These are phyloP conservation scores for Neomonachus schauinslandi DNA, from an alignment of 2,113 vertebrate genomes.

Conservation along the genomic window DNA sequence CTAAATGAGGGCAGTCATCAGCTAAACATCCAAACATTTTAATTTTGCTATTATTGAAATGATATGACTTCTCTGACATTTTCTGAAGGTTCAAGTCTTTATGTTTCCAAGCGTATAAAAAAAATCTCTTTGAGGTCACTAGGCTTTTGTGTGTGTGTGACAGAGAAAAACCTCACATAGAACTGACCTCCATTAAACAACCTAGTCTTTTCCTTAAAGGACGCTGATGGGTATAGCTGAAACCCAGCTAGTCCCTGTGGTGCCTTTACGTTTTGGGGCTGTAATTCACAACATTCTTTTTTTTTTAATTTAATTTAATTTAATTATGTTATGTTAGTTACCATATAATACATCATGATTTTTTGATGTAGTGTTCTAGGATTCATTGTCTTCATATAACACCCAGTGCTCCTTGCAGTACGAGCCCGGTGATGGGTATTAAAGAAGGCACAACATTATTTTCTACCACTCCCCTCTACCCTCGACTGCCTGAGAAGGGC, in stretches of 20 bases:
- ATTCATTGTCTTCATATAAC: no score
- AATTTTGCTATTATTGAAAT: background rate
- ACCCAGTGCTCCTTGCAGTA: no score
- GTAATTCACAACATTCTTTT: background rate
- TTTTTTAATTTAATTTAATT: no score
- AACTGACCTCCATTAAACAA: background rate
- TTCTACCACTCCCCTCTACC: background rate
- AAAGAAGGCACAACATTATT: background rate
- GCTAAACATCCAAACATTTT: background rate
- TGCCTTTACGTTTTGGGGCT: background rate
- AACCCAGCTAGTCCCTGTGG: background rate
- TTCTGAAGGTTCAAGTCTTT: background rate
- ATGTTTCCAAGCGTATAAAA: background rate
- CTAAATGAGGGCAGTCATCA: background rate
- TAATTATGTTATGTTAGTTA: no score
- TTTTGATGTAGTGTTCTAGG: no score
- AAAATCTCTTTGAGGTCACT: background rate
- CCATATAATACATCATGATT: no score
- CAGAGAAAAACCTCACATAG: background rate
- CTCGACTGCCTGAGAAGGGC: background rate
- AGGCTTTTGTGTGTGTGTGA: background rate
- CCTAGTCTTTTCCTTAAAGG: background rate
- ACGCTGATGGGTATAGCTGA: background rate
- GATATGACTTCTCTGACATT: background rate
- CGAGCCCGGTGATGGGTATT: no score